Evolutionary conservation across 2,113 vertebrate species (phyloP).

Genomic region (Oreotrochilus melanogaster): DNA sequence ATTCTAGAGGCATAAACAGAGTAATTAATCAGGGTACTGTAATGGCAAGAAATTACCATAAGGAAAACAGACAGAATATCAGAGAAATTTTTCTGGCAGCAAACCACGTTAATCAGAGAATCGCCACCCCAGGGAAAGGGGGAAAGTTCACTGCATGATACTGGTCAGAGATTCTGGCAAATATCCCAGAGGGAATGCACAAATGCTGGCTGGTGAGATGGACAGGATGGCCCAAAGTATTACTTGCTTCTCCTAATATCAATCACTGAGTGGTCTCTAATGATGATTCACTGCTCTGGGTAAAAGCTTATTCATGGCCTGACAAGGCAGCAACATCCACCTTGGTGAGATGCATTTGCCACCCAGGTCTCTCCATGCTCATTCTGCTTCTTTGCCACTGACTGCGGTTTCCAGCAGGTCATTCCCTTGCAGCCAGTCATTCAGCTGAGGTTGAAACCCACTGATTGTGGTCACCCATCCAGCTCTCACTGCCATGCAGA

Average conservation of each 20-base stretch:
- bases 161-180: constrained; percentile 20
- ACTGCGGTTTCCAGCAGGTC: neutral
- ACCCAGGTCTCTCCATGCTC: neutral
- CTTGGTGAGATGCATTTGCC: too few relatives aligned
- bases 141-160: neutral
- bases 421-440: neutral
- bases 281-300: neutral
- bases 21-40: constrained; percentile 47
- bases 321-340: neutral
- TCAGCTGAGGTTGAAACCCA: neutral
- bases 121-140: neutral
- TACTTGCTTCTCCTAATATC: neutral
- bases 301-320: neutral
- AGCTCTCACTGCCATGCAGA: neutral
- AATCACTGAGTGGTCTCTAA: neutral
- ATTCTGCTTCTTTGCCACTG: neutral
- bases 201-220: neutral
- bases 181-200: constrained; percentile 5
- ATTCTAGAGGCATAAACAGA: constrained; percentile 59
- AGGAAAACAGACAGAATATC: constrained; percentile 6
- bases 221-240: neutral
- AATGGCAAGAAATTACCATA: constrained; percentile 59
- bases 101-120: neutral
- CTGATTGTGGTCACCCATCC: rapidly evolving
- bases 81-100: constrained; percentile 29